Evolutionary conservation across 2,113 vertebrate species (phyloP).

Genomic region (Bambusicola thoracicus): DNA sequence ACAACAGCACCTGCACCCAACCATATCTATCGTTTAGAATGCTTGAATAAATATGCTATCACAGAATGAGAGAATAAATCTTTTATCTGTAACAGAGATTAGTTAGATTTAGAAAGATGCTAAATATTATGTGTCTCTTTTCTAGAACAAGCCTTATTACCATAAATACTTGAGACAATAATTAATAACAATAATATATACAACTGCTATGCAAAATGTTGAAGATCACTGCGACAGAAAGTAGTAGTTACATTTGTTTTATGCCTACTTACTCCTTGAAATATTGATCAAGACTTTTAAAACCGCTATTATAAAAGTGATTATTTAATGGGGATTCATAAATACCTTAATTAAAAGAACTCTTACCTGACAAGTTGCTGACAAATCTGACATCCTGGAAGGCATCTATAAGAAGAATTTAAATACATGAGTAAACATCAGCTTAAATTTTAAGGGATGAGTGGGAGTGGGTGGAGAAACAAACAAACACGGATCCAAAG

Average conservation of each 20-base stretch:
- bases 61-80: neutral
- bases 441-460: neutral
- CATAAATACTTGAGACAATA: neutral
- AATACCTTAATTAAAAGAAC: neutral
- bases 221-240: neutral
- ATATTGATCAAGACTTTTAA: neutral
- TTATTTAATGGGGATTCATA: neutral
- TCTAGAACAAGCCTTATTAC: neutral
- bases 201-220: neutral
- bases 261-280: no score
- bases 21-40: accelerated
- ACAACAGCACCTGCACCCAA: slow-evolving; percentile 89
- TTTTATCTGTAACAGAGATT: neutral
- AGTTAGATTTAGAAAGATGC: neutral
- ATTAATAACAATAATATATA: neutral
- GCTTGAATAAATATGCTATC: neutral
- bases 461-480: neutral
- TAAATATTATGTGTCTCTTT: neutral
- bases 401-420: slow-evolving; percentile 86
- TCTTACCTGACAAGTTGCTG: slow-evolving; percentile 96
- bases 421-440: neutral
- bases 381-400: slow-evolving; percentile 99
- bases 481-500: neutral
- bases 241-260: neutral
- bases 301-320: neutral